These are phyloP conservation scores for Chrysemys picta DNA, from an alignment of 2,113 vertebrate genomes.

Conservation along the genomic window DNA sequence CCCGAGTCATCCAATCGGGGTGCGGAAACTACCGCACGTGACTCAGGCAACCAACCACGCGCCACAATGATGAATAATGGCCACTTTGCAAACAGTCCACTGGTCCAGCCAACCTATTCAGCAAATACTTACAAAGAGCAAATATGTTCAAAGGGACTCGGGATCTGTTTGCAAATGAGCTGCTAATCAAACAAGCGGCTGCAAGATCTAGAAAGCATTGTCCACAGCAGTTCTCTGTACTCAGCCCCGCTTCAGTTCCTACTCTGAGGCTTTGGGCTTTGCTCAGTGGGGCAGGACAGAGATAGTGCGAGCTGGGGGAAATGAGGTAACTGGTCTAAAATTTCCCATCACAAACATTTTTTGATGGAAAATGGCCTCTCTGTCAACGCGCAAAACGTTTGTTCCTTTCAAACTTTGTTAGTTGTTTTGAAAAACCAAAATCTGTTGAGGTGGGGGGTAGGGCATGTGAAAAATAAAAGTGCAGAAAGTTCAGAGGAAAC, in stretches of 20 bases:
- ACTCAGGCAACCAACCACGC: accelerated
- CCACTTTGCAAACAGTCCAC: not conserved
- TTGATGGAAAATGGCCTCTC: not conserved
- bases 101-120: not conserved
- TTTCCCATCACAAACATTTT: not conserved
- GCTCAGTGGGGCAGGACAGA: not conserved
- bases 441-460: not conserved
- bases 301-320: not conserved
- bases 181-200: not conserved
- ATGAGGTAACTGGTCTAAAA: not conserved
- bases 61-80: not conserved
- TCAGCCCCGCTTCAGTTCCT: not conserved
- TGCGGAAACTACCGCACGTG: accelerated
- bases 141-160: not conserved
- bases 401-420: not conserved
- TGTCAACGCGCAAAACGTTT: not conserved
- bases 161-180: not conserved
- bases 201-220: not conserved
- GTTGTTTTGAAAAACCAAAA: not conserved
- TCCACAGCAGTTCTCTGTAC: not conserved
- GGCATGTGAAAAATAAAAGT: not conserved
- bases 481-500: not conserved
- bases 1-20: not conserved
- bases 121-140: not conserved
- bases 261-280: not conserved